Percentiles rank a stretch among this genome's conserved stretches.
Conservation (phyloP, 2,888 invertebrate species). For the Lysandra coridon region DNA sequence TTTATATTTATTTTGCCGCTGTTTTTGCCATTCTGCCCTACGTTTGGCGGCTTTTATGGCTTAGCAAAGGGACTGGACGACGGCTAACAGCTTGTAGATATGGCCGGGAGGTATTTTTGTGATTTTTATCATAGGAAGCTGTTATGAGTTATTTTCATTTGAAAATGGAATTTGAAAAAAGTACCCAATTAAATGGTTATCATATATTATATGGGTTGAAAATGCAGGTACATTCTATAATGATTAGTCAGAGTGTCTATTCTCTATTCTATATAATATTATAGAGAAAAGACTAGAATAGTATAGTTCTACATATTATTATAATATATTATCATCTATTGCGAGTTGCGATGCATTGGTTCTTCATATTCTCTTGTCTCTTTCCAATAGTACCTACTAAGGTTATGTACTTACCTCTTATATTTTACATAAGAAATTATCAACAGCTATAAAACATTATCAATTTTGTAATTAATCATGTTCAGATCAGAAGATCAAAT, state of each 20-base stretch:
- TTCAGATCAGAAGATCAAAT: neutral
- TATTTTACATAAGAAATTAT: too few species aligned
- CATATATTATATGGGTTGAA: neutral
- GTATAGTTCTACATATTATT: too few species aligned
- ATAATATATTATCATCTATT: too few species aligned
- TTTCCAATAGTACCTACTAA: too few species aligned
- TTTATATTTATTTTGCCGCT: constrained; percentile 76
- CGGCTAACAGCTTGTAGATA: constrained; percentile 47
- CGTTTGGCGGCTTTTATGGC: constrained; percentile 64
- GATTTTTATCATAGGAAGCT: constrained; percentile 9
- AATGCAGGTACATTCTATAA: too few species aligned
- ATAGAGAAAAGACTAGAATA: too few species aligned
- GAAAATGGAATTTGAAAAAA: neutral
- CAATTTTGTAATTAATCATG: neutral
- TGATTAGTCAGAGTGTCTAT: too few species aligned
- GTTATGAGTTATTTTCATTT: neutral
- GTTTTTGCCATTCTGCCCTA: constrained; percentile 64
- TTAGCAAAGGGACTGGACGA: constrained; percentile 55
- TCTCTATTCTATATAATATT: too few species aligned
- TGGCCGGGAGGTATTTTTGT: constrained; percentile 38
- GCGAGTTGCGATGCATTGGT: too few species aligned
- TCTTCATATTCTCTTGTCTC: too few species aligned
- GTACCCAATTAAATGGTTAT: neutral
- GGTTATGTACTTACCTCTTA: too few species aligned
- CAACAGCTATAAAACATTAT: too few species aligned